A percentile compares a stretch with the other conserved stretches of the same genome.
Evolutionary conservation across 2,888 invertebrate genomes (phyloP).

Genomic region (Amphipoea oculea): DNA sequence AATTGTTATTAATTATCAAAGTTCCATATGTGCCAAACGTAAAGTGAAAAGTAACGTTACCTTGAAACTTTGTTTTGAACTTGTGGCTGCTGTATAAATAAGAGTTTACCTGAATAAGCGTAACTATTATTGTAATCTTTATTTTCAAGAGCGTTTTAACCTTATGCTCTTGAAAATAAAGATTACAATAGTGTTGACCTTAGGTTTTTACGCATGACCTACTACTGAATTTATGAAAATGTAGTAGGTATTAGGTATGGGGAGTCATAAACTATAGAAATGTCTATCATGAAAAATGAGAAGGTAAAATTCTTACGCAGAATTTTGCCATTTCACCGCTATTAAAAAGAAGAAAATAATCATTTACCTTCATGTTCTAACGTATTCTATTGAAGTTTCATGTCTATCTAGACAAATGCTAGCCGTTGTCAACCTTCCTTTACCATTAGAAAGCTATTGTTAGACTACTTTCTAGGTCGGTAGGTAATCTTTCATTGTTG

Average conservation of each 20-base stretch:
- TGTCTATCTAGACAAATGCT: slow-evolving; percentile 17
- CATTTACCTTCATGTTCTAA: slow-evolving; percentile 11
- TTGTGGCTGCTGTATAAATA: slow-evolving; percentile 37
- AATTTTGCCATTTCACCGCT: slow-evolving; percentile 21
- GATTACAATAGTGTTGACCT: slow-evolving; percentile 7
- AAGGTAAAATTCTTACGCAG: slow-evolving; percentile 14
- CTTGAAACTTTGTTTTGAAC: slow-evolving; percentile 49
- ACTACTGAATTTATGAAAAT: slow-evolving; percentile 38
- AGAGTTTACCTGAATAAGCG: slow-evolving; percentile 29
- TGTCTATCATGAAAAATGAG: slow-evolving; percentile 25
- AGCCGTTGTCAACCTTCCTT: slow-evolving; percentile 21
- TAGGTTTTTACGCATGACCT: slow-evolving; percentile 8
- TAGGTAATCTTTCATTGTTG: slow-evolving; percentile 25
- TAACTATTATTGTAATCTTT: too few species aligned
- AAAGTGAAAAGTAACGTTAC: slow-evolving; percentile 42
- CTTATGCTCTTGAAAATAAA: background rate
- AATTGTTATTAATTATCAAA: slow-evolving; percentile 64
- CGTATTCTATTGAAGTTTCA: slow-evolving; percentile 18
- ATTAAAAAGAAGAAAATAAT: slow-evolving; percentile 33
- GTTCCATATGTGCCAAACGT: slow-evolving; percentile 35
- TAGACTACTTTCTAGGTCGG: slow-evolving; percentile 35
- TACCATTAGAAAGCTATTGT: slow-evolving; percentile 36
- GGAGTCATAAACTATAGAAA: slow-evolving; percentile 38
- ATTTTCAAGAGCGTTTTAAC: slow-evolving; percentile 13
- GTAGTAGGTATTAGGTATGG: slow-evolving; percentile 4